These are phyloP conservation scores for Lampropteryx suffumata DNA, from an alignment of 2,888 invertebrate genomes.

Conservation along the genomic window DNA sequence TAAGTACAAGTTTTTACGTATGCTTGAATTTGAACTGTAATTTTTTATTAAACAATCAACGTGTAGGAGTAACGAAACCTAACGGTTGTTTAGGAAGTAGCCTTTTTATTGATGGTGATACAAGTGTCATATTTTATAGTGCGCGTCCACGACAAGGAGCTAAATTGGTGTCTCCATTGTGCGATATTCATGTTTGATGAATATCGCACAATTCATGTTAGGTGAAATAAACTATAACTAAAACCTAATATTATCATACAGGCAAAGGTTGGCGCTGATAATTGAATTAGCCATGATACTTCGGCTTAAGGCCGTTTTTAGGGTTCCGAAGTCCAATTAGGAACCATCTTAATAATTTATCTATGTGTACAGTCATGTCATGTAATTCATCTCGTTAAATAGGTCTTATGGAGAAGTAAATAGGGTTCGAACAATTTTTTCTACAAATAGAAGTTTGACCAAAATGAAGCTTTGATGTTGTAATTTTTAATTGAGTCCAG, in stretches of 20 bases:
- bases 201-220: no score
- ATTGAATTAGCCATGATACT: constrained; percentile 72
- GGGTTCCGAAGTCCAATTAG: no score
- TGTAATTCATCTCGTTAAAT: no score
- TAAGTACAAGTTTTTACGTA: constrained; percentile 37
- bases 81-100: constrained; percentile 45
- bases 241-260: constrained; percentile 57
- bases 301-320: constrained; percentile 52
- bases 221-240: constrained; percentile 49
- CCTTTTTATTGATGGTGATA: constrained; percentile 23
- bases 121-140: constrained; percentile 16
- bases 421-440: no score
- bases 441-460: no score
- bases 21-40: constrained; percentile 43
- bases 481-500: no score
- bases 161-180: constrained; percentile 17
- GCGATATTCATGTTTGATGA: constrained; percentile 13
- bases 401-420: no score
- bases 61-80: constrained; percentile 47
- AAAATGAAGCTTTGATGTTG: no score
- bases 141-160: constrained; percentile 12
- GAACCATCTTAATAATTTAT: no score
- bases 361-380: no score
- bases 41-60: constrained; percentile 41
- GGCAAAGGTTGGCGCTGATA: no score